Base-by-base conservation (phyloP, 2,797 vertebrate genomes). In the Pipistrellus pygmaeus region DNA sequence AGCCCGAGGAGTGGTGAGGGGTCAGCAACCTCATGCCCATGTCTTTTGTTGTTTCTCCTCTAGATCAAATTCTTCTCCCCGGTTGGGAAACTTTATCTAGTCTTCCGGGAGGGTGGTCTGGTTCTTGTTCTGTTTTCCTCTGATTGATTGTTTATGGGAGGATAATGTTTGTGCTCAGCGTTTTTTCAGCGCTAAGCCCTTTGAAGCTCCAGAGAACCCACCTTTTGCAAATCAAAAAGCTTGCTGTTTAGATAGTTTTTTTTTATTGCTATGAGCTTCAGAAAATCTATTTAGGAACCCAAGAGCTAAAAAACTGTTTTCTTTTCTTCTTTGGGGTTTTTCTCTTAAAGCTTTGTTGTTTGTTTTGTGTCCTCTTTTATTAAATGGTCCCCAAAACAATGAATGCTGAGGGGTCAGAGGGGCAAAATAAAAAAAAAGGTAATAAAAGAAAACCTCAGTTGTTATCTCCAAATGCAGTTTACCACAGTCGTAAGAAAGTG, bases 221-320 rank as follows among this genome's bases (percentile, higher is more conserved):
- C 35, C 51, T 75, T 90, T 84, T 69, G 48, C 20, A 96, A 88
- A 95, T 66, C 53, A 87, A 12, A 80, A 51, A 84, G 12, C 6
- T 69, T 72, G 5, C 5, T 46, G 32, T 88, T 83, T 64, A 55
- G 48, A 76, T 76, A 8, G 35, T 53, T 32, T 53, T 32, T 53
- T 78, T 46, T 53, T n/a, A 55, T 71, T 82, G 38, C 32, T 80
- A 23, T 48, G 35, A 66, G 10, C 88, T 62, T 46, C 76, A 88
- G 13, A 80, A 53, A 86, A 78, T 11, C 46, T 68, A n/a, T n/a
- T 69, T 69, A 89, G 71, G 44, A 82, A 73, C 11, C 8, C 17
- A 80, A 51, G 64, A 88, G 27, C 53, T 71, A 51, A 69, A 32
- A 32, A 83, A 87, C 5, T 23, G 35, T 57, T 92, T 94, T 84